Evolutionary conservation across 2,797 vertebrate species (phyloP).

Genomic region (Sebastiscus albofasciatus): DNA sequence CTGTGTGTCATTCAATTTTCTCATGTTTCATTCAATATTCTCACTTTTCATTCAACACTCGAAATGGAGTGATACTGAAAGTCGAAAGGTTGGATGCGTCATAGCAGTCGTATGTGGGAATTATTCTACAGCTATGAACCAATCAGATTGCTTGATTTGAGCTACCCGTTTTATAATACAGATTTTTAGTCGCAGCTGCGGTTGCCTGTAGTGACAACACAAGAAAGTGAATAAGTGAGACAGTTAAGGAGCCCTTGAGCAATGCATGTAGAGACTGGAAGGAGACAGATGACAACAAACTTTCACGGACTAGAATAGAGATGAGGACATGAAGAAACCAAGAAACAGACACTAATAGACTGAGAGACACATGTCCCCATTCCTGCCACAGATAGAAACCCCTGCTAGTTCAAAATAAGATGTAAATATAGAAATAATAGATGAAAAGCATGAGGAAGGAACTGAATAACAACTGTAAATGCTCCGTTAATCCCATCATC

Average conservation of each 20-base stretch:
- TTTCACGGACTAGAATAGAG: rapidly evolving
- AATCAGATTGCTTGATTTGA: too few relatives aligned
- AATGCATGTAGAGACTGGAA: too few relatives aligned
- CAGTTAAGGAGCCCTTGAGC: rapidly evolving
- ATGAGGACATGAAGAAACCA: not conserved
- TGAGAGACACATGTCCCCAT: too few relatives aligned
- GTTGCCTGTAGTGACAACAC: too few relatives aligned
- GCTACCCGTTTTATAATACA: too few relatives aligned
- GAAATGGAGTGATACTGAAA: too few relatives aligned
- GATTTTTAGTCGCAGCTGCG: rapidly evolving
- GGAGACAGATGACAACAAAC: not conserved
- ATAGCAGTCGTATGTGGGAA: too few relatives aligned
- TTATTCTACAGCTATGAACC: too few relatives aligned
- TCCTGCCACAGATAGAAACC: not conserved
- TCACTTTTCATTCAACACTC: too few relatives aligned
- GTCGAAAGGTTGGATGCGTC: too few relatives aligned
- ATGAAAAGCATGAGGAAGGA: not conserved
- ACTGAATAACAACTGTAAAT: not conserved
- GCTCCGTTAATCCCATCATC: slow-evolving; percentile 38
- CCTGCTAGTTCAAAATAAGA: not conserved
- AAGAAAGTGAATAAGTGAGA: not conserved
- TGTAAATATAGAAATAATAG: not conserved
- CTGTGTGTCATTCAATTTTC: too few relatives aligned
- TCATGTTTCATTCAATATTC: too few relatives aligned
- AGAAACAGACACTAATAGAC: not conserved